These are phyloP conservation scores for Galbula dea DNA, from an alignment of 2,113 vertebrate genomes.

Conservation along the genomic window DNA sequence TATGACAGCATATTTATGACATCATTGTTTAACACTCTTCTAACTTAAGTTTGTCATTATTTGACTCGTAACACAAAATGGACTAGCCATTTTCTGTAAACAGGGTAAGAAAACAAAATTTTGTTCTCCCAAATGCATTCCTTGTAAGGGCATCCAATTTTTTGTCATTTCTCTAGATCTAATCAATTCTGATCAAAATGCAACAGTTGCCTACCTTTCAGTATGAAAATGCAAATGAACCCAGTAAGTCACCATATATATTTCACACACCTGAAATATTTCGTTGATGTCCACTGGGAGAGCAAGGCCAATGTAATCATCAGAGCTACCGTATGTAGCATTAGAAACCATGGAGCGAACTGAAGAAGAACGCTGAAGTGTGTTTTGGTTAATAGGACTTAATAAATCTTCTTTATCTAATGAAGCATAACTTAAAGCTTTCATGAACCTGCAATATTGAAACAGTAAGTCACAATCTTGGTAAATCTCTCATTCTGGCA, in stretches of 20 bases:
- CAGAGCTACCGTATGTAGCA: constrained; percentile 87
- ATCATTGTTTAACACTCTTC: neutral
- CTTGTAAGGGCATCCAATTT: neutral
- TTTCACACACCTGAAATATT: constrained; percentile 83
- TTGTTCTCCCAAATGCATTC: neutral
- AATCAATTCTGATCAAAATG: neutral
- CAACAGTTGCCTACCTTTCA: neutral
- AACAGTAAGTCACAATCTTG: neutral
- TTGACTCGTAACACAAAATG: neutral
- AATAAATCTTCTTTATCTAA: constrained; percentile 97
- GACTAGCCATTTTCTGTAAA: neutral
- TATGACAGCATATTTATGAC: neutral
- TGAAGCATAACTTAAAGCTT: constrained; percentile 96
- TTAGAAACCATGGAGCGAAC: constrained; percentile 97
- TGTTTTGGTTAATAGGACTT: constrained; percentile 96
- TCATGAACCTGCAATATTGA: constrained; percentile 87
- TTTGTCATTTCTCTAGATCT: neutral
- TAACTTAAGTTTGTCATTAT: neutral
- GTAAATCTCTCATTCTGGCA: neutral
- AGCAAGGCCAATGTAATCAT: constrained; percentile 94
- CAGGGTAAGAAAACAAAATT: neutral
- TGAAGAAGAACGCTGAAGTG: constrained; percentile 94
- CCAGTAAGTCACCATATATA: neutral
- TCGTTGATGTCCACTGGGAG: constrained; percentile 93
- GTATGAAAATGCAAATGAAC: neutral